Conservation (phyloP, 2,888 invertebrate species). For the Helicoverpa assulta region DNA sequence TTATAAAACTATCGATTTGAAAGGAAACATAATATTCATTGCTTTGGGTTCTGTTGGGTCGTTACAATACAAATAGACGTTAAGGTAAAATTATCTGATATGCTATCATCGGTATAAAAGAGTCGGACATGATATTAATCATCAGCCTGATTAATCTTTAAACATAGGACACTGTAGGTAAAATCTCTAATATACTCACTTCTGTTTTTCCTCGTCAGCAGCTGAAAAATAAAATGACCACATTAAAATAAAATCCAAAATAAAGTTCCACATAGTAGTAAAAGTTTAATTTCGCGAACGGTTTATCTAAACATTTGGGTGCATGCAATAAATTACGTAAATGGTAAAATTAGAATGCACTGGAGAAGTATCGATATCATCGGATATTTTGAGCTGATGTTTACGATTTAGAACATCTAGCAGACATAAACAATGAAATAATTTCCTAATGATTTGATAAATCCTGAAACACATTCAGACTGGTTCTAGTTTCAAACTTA, state of each 20-base stretch:
- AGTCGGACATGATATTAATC: too few relatives aligned
- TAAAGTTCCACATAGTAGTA: neutral
- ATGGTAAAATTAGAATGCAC: constrained; percentile 41
- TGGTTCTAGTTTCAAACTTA: constrained; percentile 2
- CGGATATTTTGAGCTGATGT: constrained; percentile 57
- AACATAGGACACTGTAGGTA: neutral
- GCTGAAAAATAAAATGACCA: constrained; percentile 92
- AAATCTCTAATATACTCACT: constrained; percentile 92
- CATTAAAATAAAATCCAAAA: constrained; percentile 1
- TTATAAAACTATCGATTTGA: too few relatives aligned
- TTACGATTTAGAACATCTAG: constrained; percentile 72
- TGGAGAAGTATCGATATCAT: constrained; percentile 21
- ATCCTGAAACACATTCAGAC: constrained; percentile 67
- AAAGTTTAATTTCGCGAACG: constrained; percentile 1
- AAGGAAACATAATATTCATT: too few relatives aligned
- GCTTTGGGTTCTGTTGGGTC: too few relatives aligned
- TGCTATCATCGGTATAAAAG: too few relatives aligned
- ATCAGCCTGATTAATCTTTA: too few relatives aligned
- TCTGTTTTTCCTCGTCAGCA: constrained; percentile 98
- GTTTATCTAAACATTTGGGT: constrained; percentile 13
- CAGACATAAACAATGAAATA: constrained; percentile 76
- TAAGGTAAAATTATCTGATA: too few relatives aligned
- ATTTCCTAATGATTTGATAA: constrained; percentile 66
- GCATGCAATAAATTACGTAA: constrained; percentile 28
- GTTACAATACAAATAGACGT: too few relatives aligned